phyloP scores from a whole-genome alignment of 2,888 invertebrate species.

The Xiphydria camelus region DNA sequence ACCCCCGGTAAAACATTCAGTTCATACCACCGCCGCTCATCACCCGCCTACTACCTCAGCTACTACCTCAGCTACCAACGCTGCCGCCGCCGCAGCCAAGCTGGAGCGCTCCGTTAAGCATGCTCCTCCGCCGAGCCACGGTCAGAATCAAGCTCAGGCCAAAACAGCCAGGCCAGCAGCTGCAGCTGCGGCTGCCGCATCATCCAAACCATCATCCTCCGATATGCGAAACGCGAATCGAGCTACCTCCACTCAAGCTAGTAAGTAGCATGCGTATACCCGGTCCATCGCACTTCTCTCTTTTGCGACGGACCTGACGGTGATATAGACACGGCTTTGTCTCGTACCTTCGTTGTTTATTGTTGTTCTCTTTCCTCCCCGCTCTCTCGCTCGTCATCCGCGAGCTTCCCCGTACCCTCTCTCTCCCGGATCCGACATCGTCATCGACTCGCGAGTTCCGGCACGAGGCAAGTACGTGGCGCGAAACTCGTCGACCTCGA shows the following conservation, averaged over 20 bases:
- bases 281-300: no score
- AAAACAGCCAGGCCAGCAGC: constrained; percentile 40
- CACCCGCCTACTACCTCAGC: constrained; percentile 35
- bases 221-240: constrained; percentile 52
- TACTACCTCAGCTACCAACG: constrained; percentile 25
- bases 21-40: constrained; percentile 42
- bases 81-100: constrained; percentile 46
- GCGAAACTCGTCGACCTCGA: background rate
- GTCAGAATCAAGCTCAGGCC: constrained; percentile 37
- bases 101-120: constrained; percentile 49
- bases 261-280: constrained; percentile 56
- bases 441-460: background rate
- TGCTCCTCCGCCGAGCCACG: constrained; percentile 31
- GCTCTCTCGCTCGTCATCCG: constrained; percentile 1
- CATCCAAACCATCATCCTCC: constrained; percentile 55
- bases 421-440: background rate
- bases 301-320: no score
- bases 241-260: constrained; percentile 52
- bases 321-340: no score
- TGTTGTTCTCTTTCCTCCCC: constrained; percentile 4
- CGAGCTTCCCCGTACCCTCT: no score
- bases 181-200: constrained; percentile 35
- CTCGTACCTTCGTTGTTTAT: background rate
- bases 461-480: background rate
- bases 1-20: constrained; percentile 48